phyloP scores from a whole-genome alignment of 2,888 invertebrate species.

The Melieria omissa region DNA sequence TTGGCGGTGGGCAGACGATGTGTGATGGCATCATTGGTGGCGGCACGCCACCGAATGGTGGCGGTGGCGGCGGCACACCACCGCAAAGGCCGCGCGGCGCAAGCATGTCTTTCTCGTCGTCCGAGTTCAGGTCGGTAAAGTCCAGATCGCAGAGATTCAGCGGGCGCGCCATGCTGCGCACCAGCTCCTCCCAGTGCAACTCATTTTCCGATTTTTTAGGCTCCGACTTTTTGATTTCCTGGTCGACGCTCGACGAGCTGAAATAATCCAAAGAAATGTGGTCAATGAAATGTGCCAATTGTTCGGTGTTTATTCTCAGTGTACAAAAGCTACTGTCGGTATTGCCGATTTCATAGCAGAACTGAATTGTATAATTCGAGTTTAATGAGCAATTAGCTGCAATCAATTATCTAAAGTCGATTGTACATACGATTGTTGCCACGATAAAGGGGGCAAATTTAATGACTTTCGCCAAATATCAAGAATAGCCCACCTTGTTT shows the following conservation, averaged over 20 bases:
- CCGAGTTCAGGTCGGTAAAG: constrained; percentile 90
- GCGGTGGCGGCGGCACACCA: constrained; percentile 83
- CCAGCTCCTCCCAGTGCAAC: constrained; percentile 93
- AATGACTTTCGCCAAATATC: no score
- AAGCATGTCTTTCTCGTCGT: constrained; percentile 86
- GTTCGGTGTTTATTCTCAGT: background rate
- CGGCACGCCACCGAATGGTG: constrained; percentile 70
- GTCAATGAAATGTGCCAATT: background rate
- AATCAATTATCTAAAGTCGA: constrained; percentile 15
- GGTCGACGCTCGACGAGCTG: constrained; percentile 79
- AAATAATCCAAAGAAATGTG: background rate
- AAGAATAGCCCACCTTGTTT: no score
- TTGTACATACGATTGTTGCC: no score
- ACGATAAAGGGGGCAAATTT: no score
- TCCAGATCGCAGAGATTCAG: constrained; percentile 93
- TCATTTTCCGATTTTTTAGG: constrained; percentile 92
- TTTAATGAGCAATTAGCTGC: constrained; percentile 25
- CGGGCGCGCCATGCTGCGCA: constrained; percentile 78
- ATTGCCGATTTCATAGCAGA: background rate
- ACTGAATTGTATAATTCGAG: background rate
- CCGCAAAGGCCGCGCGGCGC: constrained; percentile 75
- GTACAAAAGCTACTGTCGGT: background rate
- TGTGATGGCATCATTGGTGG: constrained; percentile 69
- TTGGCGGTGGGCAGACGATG: constrained; percentile 66
- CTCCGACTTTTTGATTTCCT: constrained; percentile 76